Conservation (phyloP, 2,113 vertebrate genomes). For the Macquaria ambigua region DNA sequence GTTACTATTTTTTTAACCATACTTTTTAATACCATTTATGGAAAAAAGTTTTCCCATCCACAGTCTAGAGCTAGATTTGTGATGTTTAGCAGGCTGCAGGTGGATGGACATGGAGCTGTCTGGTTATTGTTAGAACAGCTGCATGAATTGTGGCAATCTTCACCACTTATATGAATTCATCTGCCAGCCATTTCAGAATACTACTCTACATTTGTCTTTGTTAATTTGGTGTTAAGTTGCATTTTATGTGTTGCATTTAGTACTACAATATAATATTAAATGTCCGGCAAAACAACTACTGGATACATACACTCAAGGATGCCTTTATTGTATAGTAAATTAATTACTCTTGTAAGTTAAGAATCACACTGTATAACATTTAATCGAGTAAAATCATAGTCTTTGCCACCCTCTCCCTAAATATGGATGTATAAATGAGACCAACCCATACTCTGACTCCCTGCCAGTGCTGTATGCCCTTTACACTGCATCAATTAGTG, state of each 20-base stretch:
- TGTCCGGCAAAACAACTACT: background rate
- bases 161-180: too few relatives aligned
- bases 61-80: too few relatives aligned
- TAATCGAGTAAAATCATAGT: constrained; percentile 26
- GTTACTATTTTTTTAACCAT: too few relatives aligned
- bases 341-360: constrained; percentile 21
- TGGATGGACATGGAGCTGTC: too few relatives aligned
- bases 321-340: constrained; percentile 29
- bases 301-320: constrained; percentile 8
- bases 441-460: constrained; percentile 43
- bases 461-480: constrained; percentile 65
- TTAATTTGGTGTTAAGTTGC: background rate
- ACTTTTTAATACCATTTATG: too few relatives aligned
- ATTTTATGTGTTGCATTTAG: constrained; percentile 5
- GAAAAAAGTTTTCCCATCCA: too few relatives aligned
- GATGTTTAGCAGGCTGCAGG: too few relatives aligned
- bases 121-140: too few relatives aligned
- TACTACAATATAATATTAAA: background rate
- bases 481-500: constrained; percentile 80
- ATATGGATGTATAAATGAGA: constrained; percentile 44
- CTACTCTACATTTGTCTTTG: background rate
- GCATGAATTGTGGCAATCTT: too few relatives aligned
- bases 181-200: background rate
- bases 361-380: constrained; percentile 7
- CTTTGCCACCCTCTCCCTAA: constrained; percentile 16